phyloP scores from a whole-genome alignment of 2,797 vertebrate genomes.

The Aphelocoma californica region DNA sequence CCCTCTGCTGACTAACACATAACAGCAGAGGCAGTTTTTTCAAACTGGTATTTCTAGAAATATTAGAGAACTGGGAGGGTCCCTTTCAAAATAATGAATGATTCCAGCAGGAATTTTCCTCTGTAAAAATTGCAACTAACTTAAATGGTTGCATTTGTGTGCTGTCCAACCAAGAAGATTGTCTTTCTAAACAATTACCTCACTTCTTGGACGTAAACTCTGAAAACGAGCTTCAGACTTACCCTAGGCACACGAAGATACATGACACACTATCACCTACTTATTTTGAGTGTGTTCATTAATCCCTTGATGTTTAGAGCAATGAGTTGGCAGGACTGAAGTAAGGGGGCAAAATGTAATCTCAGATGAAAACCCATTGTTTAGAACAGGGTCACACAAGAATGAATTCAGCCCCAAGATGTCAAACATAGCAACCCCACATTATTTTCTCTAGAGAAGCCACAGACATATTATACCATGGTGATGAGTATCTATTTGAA shows the following conservation, averaged over 20 bases:
- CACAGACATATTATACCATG: neutral
- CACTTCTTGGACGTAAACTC: neutral
- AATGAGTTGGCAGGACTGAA: neutral
- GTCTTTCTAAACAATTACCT: slow-evolving; percentile 20
- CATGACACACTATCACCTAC: neutral
- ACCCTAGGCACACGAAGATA: neutral
- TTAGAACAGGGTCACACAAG: neutral
- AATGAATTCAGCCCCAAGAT: neutral
- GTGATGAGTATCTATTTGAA: slow-evolving; percentile 21
- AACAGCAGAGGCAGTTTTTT: neutral
- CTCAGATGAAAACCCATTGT: neutral
- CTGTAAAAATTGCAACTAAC: neutral
- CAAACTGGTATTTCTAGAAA: neutral
- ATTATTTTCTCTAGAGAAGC: neutral
- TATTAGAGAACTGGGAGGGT: neutral
- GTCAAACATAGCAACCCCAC: neutral
- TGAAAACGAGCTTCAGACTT: neutral
- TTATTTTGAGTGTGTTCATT: neutral
- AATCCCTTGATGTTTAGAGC: neutral
- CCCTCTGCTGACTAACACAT: slow-evolving; percentile 24
- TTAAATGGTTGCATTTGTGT: neutral
- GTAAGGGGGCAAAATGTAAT: neutral
- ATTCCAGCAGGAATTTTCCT: neutral
- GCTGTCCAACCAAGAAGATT: neutral
- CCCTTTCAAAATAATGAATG: slow-evolving; percentile 26